These are phyloP conservation scores for Parnassius mnemosyne DNA, from an alignment of 2,888 invertebrate species.

Conservation along the genomic window DNA sequence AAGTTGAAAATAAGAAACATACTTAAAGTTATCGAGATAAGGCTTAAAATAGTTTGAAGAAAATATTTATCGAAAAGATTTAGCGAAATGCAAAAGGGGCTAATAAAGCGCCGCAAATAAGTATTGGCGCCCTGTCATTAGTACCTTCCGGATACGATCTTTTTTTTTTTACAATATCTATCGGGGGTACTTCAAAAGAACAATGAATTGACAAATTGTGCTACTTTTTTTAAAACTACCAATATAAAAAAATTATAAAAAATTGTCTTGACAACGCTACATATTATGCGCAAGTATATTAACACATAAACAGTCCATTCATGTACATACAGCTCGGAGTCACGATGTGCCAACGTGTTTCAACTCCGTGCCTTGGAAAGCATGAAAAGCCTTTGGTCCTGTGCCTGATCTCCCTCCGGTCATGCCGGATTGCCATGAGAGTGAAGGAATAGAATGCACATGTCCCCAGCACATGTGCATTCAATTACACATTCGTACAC, in stretches of 20 bases:
- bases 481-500: no score
- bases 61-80: slow-evolving; percentile 24
- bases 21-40: slow-evolving; percentile 25
- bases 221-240: slow-evolving; percentile 44
- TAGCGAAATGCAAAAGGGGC: neutral
- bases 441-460: no score
- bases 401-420: no score
- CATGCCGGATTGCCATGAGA: no score
- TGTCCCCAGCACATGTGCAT: no score
- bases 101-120: slow-evolving; percentile 50
- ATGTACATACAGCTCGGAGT: no score
- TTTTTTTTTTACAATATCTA: slow-evolving; percentile 60
- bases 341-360: no score
- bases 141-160: slow-evolving; percentile 71
- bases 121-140: slow-evolving; percentile 74
- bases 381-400: no score
- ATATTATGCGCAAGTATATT: no score
- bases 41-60: slow-evolving; percentile 32
- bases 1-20: neutral
- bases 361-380: no score
- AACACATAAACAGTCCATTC: no score
- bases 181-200: slow-evolving; percentile 61
- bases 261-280: no score
- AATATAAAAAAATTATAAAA: neutral
- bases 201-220: slow-evolving; percentile 75